Percentiles rank a stretch among this genome's conserved stretches.
Conservation (phyloP, 2,113 vertebrate genomes). For the Pica pica region DNA sequence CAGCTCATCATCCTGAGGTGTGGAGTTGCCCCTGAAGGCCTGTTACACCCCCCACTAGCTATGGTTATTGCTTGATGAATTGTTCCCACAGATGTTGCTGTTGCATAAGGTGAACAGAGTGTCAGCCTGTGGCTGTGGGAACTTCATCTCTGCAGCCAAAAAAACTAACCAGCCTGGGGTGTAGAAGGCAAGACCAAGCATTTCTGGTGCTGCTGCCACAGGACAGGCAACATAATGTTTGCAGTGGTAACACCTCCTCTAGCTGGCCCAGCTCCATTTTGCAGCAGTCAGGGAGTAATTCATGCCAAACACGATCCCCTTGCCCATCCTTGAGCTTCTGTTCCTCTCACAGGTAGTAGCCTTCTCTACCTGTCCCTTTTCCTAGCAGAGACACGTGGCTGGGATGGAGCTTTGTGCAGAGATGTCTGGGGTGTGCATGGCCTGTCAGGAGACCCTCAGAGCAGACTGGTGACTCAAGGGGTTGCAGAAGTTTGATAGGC, state of each 20-base stretch:
- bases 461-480: not conserved
- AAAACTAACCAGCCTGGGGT: not conserved
- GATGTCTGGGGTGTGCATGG: too few relatives aligned
- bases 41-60: not conserved
- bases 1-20: not conserved
- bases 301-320: fast-evolving
- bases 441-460: not conserved
- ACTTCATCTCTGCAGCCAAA: not conserved
- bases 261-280: not conserved
- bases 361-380: not conserved
- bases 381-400: not conserved
- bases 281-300: not conserved
- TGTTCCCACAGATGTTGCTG: not conserved
- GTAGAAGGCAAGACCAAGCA: not conserved
- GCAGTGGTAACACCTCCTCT: not conserved
- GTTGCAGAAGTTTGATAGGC: not conserved
- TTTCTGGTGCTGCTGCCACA: not conserved
- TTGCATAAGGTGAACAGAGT: not conserved
- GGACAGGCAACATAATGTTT: not conserved
- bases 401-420: not conserved
- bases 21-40: not conserved
- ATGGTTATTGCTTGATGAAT: not conserved
- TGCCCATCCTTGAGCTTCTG: not conserved
- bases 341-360: not conserved
- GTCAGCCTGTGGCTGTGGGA: fast-evolving